Evolutionary conservation across 2,797 vertebrate species (phyloP).

Genomic region (Liasis olivaceus): DNA sequence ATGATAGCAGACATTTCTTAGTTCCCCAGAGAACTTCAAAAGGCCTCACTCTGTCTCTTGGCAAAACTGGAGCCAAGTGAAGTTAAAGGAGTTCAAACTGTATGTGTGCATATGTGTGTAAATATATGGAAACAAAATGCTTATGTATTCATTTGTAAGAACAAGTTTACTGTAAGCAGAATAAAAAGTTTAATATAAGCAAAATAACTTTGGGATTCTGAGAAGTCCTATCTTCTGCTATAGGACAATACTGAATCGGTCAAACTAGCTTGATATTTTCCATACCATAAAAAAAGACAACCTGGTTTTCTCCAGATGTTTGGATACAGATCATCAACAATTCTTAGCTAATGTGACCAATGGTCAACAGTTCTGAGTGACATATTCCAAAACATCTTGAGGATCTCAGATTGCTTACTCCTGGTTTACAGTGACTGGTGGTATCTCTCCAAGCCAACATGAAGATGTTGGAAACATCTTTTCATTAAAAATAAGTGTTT

Average conservation of each 20-base stretch:
- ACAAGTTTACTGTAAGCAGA: not conserved
- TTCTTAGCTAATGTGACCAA: too few species aligned
- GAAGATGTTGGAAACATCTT: not conserved
- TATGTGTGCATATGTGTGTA: not conserved
- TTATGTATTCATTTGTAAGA: not conserved
- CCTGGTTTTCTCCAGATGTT: too few species aligned
- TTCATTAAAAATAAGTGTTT: not conserved
- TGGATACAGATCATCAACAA: too few species aligned
- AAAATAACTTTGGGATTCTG: not conserved
- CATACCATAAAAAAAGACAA: too few species aligned
- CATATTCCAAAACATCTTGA: too few species aligned
- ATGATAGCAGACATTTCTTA: not conserved
- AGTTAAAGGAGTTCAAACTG: not conserved
- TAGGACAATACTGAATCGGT: not conserved
- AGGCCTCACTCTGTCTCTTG: not conserved
- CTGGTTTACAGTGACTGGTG: not conserved
- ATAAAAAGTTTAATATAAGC: not conserved
- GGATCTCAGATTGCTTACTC: too few species aligned
- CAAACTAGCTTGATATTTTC: not conserved
- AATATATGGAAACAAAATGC: not conserved
- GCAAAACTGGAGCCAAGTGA: not conserved
- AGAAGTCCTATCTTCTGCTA: not conserved
- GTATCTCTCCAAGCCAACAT: not conserved
- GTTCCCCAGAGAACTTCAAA: not conserved
- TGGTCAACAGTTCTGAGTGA: too few species aligned